phyloP scores from a whole-genome alignment of 2,888 invertebrate genomes.

The Tetragonisca angustula region DNA sequence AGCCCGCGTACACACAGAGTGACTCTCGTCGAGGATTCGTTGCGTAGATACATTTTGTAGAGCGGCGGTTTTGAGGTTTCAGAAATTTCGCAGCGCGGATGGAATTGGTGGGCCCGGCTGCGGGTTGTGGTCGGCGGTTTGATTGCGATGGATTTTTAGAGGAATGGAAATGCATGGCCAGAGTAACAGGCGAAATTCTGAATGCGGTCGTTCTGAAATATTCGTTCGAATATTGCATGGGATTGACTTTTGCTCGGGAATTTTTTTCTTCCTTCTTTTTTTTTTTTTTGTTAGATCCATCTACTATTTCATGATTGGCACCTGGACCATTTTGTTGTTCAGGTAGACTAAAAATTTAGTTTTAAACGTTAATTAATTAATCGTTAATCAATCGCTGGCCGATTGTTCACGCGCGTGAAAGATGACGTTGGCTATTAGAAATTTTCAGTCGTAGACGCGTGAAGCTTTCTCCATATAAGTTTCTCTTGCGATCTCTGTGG shows the following conservation, averaged over 20 bases:
- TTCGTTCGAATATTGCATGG: not conserved
- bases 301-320: too few relatives aligned
- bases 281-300: not conserved
- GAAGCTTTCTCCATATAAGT: conserved; percentile 1
- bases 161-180: not conserved
- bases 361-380: too few relatives aligned
- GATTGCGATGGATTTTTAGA: not conserved
- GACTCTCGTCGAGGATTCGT: not conserved
- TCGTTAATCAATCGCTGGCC: too few relatives aligned
- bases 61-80: not conserved
- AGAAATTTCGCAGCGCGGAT: not conserved
- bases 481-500: not conserved
- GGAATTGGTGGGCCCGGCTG: not conserved
- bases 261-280: too few relatives aligned
- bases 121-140: not conserved
- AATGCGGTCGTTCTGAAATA: not conserved
- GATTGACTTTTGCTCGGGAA: not conserved
- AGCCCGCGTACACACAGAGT: not conserved
- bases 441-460: not conserved
- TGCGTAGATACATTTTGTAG: not conserved
- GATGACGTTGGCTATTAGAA: not conserved
- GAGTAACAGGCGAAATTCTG: not conserved
- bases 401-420: not conserved
- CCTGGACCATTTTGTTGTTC: too few relatives aligned
- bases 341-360: too few relatives aligned